Evolutionary conservation across 1,140 invertebrate species (phyloP).

Genomic region (Spodoptera frugiperda): DNA sequence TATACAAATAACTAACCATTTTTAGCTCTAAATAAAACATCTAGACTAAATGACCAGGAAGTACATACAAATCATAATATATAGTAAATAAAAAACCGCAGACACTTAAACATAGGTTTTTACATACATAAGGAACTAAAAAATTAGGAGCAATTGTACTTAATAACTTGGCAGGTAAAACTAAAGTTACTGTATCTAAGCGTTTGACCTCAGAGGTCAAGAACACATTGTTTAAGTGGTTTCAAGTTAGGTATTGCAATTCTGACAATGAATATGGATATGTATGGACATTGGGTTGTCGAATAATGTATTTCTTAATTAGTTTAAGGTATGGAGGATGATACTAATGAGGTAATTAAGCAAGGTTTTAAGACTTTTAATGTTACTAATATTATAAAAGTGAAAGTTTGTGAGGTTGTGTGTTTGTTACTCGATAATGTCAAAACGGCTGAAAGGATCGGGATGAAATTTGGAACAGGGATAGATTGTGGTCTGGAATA

Average conservation of each 20-base stretch:
- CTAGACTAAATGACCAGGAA: background rate
- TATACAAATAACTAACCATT: too few species aligned
- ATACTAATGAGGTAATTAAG: background rate
- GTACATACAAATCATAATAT: background rate
- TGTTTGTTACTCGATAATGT: too few species aligned
- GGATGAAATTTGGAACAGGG: too few species aligned
- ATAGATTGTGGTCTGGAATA: too few species aligned
- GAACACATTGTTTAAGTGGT: slow-evolving; percentile 22
- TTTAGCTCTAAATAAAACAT: too few species aligned
- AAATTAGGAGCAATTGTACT: slow-evolving; percentile 4
- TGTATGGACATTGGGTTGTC: background rate
- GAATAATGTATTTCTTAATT: background rate
- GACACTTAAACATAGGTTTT: background rate
- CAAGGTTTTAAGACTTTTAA: too few species aligned
- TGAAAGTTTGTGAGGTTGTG: too few species aligned
- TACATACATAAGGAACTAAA: background rate
- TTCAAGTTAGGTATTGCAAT: slow-evolving; percentile 14
- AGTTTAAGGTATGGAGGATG: background rate
- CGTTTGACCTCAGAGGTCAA: slow-evolving; percentile 15
- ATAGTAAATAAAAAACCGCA: background rate
- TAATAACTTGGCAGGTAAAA: slow-evolving; percentile 4
- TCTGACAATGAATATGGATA: slow-evolving; percentile 19
- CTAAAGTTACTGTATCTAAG: slow-evolving; percentile 7
- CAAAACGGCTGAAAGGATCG: too few species aligned
- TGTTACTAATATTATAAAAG: too few species aligned